Evolutionary conservation across 1,140 invertebrate genomes (phyloP), one percentile per base, ranked within the genome.

Genomic region (Drosophila truncata): DNA sequence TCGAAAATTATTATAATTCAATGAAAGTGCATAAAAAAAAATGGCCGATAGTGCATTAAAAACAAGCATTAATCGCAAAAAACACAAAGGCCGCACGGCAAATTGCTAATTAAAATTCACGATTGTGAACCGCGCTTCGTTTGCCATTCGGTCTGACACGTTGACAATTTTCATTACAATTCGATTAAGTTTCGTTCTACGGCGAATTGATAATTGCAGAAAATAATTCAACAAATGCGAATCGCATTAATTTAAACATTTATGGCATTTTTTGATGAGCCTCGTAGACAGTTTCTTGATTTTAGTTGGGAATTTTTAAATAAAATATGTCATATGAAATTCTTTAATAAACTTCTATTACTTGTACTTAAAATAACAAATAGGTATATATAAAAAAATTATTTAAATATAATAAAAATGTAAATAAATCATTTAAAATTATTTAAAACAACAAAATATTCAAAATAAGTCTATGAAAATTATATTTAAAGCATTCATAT

Each of bases 21-120:
- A 88, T 78, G 49, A 73, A 78, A 88, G 64, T 70, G 47, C 61
- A 71, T 78, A 52, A 69, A 35, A 69, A 52, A 44, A 80, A 70
- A 50, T 62, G 67, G 52, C 39, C 33, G 49, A 33, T 23, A 85
- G 73, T 86, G 78, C 82, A 86, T 85, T 78, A 86, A 83, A 82
- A 61, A 42, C 49, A 33, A 52, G 54, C 73, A 73, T 81, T 70
- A 59, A 85, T 82, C 46, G 18, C 46, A 60, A 35, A 59, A 59
- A 85, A 81, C 46, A 27, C 46, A 60, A 44, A 73, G 39, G 18
- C 29, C 41, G 20, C 65, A 10, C 58, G 31, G 52, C 47, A 80
- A 77, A 77, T 82, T 76, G 83, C 71, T 82, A 87, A 86, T 86
- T 86, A 87, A 86, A 86, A 86, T 86, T 25, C 74, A 57, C 64